Percentiles rank a stretch among this genome's conserved stretches.
Evolutionary conservation across 2,113 vertebrate genomes (phyloP).

Genomic region (Ursus arctos): DNA sequence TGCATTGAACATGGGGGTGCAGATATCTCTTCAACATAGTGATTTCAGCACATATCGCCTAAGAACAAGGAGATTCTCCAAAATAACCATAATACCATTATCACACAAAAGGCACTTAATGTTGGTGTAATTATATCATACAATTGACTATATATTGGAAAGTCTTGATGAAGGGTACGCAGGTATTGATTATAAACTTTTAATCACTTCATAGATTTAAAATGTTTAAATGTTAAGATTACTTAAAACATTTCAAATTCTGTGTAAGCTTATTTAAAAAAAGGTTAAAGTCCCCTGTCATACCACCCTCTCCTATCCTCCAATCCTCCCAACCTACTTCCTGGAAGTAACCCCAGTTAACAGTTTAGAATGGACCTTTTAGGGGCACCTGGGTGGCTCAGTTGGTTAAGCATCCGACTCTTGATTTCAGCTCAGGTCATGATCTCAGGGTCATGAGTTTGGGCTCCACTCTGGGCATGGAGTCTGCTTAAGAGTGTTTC

Average conservation of each 20-base stretch:
- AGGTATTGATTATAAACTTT: neutral
- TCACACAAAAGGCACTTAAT: neutral
- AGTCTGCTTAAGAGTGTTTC: too few relatives aligned
- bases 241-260: conserved; percentile 1
- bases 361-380: neutral
- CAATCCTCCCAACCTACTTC: neutral
- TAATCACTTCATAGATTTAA: neutral
- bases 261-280: neutral
- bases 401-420: too few relatives aligned
- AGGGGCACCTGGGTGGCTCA: too few relatives aligned
- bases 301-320: neutral
- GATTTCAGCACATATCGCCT: neutral
- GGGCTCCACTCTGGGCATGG: too few relatives aligned
- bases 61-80: neutral
- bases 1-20: neutral
- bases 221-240: neutral
- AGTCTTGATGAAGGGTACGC: neutral
- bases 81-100: neutral
- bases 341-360: neutral
- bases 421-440: too few relatives aligned
- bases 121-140: neutral
- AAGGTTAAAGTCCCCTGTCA: neutral
- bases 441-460: too few relatives aligned
- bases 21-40: neutral
- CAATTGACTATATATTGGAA: neutral